Percentiles rank a stretch among this genome's conserved stretches.
phyloP scores from a whole-genome alignment of 2,113 vertebrate species.

The Herpetotheres cachinnans region DNA sequence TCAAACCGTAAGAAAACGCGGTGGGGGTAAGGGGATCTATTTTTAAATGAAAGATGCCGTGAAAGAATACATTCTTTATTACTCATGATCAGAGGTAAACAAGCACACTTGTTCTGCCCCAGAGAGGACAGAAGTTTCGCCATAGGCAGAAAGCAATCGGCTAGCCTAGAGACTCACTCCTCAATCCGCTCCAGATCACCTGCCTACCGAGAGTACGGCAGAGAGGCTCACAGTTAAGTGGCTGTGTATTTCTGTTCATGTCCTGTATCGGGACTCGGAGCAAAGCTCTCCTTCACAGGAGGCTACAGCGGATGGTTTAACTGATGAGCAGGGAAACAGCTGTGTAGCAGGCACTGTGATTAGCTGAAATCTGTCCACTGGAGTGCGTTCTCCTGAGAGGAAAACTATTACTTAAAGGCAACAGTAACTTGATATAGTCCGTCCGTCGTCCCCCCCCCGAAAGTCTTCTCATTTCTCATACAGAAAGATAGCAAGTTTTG shows the following conservation, averaged over 20 bases:
- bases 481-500: not conserved
- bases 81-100: not conserved
- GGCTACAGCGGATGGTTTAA: not conserved
- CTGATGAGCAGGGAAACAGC: accelerated
- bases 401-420: not conserved
- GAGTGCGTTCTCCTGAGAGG: not conserved
- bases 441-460: not conserved
- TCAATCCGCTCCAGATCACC: not conserved
- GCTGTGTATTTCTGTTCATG: not conserved
- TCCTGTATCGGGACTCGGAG: not conserved
- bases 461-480: not conserved
- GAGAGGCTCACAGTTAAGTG: too few species aligned
- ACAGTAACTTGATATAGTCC: not conserved
- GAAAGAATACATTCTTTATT: not conserved
- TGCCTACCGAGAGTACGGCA: not conserved
- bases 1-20: accelerated
- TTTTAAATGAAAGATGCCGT: not conserved
- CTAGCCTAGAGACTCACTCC: not conserved
- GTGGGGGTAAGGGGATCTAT: not conserved
- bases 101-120: not conserved
- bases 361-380: not conserved
- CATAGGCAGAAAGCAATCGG: not conserved
- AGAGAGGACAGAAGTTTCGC: not conserved
- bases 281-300: not conserved
- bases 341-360: not conserved